These are phyloP conservation scores for Toxotes chatareus DNA, from an alignment of 2,113 vertebrate genomes.

Conservation along the genomic window DNA sequence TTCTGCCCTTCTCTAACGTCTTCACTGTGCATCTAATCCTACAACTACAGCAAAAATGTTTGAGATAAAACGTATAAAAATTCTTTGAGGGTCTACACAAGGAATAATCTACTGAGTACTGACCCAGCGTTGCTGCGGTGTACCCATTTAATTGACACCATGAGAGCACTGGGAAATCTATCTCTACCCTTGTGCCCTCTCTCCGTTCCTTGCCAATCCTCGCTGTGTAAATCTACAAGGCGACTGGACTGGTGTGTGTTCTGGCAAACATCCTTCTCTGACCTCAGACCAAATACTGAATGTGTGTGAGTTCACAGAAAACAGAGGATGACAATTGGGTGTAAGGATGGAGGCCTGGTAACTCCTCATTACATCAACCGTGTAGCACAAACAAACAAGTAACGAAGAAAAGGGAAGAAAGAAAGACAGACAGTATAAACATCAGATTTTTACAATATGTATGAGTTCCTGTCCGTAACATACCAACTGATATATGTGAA, in stretches of 20 bases:
- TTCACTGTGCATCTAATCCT: neutral
- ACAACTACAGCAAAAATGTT: neutral
- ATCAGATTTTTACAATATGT: neutral
- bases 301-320: neutral
- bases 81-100: neutral
- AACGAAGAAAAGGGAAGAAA: neutral
- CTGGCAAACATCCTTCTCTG: constrained; percentile 3
- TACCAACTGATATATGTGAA: neutral
- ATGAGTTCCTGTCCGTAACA: neutral
- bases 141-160: neutral
- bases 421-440: neutral
- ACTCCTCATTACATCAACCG: neutral
- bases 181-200: constrained; percentile 4
- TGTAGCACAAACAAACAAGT: constrained; percentile 10
- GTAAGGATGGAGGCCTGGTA: neutral
- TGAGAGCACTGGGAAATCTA: neutral
- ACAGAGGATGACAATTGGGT: neutral
- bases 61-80: neutral
- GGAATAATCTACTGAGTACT: neutral
- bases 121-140: neutral
- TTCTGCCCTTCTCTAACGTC: neutral
- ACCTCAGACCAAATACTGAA: constrained; percentile 6
- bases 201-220: neutral
- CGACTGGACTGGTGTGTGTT: neutral
- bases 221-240: constrained; percentile 17